These are phyloP conservation scores for Phoenoteleia sp. DNA, from an alignment of 2,888 invertebrate genomes.

Conservation along the genomic window DNA sequence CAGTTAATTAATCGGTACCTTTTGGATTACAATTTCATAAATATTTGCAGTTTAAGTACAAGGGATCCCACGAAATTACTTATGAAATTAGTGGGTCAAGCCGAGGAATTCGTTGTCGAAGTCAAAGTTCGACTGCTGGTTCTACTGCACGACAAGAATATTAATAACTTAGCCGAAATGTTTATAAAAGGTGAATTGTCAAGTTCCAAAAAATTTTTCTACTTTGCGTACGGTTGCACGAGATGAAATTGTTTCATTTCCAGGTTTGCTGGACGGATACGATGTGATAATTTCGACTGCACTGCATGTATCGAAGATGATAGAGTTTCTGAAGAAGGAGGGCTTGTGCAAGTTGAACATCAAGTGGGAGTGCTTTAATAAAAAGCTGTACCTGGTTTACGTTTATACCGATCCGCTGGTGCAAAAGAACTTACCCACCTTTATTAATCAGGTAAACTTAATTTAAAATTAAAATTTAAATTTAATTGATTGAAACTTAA, in stretches of 20 bases:
- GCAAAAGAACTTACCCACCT: slow-evolving; percentile 87
- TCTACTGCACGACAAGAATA: slow-evolving; percentile 87
- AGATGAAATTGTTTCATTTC: slow-evolving; percentile 26
- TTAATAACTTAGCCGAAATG: slow-evolving; percentile 87
- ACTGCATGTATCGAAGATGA: slow-evolving; percentile 88
- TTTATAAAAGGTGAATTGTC: slow-evolving; percentile 87
- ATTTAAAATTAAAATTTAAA: not conserved
- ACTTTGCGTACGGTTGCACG: too few relatives aligned
- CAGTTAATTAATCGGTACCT: too few relatives aligned
- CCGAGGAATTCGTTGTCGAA: slow-evolving; percentile 90
- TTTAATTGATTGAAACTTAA: too few relatives aligned
- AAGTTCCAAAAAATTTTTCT: not conserved
- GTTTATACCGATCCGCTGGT: slow-evolving; percentile 87
- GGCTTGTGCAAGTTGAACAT: slow-evolving; percentile 89
- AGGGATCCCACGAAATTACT: slow-evolving; percentile 90
- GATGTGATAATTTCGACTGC: slow-evolving; percentile 89
- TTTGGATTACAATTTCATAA: not conserved
- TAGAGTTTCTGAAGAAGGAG: slow-evolving; percentile 89
- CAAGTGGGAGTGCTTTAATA: slow-evolving; percentile 90
- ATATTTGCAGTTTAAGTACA: slow-evolving; percentile 86
- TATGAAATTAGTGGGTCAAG: slow-evolving; percentile 89
- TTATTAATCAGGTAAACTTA: slow-evolving; percentile 87
- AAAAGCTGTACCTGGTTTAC: slow-evolving; percentile 89
- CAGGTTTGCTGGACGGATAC: slow-evolving; percentile 89
- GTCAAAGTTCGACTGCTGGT: slow-evolving; percentile 88